phyloP scores from a whole-genome alignment of 2,113 vertebrate species.

The Rhegmatorhina hoffmannsi region DNA sequence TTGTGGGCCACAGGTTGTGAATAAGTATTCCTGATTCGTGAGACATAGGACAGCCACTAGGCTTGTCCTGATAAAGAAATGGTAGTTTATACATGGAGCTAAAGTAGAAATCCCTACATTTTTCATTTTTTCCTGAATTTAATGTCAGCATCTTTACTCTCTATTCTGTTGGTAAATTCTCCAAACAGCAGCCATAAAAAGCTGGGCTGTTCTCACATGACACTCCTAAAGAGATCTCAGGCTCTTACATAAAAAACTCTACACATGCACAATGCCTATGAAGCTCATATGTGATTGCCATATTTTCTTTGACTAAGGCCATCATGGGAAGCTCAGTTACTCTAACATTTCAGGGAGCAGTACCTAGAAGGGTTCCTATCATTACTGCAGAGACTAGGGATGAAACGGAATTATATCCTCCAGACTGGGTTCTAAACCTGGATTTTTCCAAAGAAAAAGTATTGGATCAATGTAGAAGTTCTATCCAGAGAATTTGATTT shows the following conservation, averaged over 20 bases:
- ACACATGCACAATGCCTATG: not conserved
- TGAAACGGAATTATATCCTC: not conserved
- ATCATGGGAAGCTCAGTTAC: not conserved
- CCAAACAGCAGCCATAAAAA: not conserved
- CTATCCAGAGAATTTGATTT: not conserved
- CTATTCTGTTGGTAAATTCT: not conserved
- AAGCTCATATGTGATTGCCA: not conserved
- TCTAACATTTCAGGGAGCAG: not conserved
- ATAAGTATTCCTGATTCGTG: not conserved
- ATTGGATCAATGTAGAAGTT: not conserved
- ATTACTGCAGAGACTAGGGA: not conserved
- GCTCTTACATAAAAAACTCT: not conserved
- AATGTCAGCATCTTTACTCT: not conserved
- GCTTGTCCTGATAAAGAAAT: not conserved
- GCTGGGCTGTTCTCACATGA: not conserved
- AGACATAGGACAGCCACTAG: not conserved
- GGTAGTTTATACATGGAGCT: not conserved
- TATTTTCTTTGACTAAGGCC: not conserved
- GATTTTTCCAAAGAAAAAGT: not conserved
- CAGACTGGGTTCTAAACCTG: not conserved
- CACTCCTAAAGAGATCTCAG: not conserved
- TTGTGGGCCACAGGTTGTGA: not conserved
- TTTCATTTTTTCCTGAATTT: fast-evolving
- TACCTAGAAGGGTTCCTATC: not conserved
- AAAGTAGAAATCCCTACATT: not conserved